Conservation (phyloP, 2,113 vertebrate genomes). For the Psophia crepitans region DNA sequence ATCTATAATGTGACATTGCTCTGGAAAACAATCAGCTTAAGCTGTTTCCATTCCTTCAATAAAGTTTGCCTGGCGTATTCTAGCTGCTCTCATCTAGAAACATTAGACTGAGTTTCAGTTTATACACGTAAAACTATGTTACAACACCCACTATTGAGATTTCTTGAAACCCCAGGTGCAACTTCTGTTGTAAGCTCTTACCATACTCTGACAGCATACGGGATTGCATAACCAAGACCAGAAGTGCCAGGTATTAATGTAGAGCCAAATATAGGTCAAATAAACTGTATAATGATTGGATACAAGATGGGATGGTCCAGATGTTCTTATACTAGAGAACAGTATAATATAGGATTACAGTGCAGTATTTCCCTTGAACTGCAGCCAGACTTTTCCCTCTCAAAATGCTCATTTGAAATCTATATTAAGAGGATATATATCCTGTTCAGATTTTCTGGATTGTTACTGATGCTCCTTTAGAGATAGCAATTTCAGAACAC, state of each 20-base stretch:
- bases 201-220: background rate
- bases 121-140: background rate
- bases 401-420: background rate
- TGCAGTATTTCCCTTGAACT: background rate
- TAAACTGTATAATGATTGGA: background rate
- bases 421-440: background rate
- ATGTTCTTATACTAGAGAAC: background rate
- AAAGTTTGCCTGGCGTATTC: background rate
- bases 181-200: background rate
- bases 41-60: background rate
- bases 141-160: background rate
- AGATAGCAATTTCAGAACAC: background rate
- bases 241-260: background rate
- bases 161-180: background rate
- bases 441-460: background rate
- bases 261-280: background rate
- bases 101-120: background rate
- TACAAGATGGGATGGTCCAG: background rate
- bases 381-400: background rate
- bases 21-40: background rate
- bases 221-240: background rate
- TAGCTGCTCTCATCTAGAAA: background rate
- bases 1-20: background rate
- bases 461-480: background rate
- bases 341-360: background rate